These are phyloP conservation scores for Lytechinus variegatus DNA, from an alignment of 35 echinoderm and acorn worm genomes.

Conservation along the genomic window DNA sequence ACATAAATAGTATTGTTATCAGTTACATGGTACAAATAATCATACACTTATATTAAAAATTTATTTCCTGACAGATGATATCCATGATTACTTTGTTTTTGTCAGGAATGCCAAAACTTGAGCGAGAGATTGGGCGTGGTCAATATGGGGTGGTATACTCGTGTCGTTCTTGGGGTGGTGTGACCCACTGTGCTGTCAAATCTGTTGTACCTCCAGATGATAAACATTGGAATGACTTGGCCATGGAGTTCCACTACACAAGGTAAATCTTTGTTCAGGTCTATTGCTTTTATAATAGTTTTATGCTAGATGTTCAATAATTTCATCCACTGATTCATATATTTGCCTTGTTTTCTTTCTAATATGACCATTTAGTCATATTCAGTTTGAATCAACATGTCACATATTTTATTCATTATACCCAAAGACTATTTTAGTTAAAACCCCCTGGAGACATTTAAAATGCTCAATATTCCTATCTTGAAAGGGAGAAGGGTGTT, in stretches of 20 bases:
- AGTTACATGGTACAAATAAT: no score
- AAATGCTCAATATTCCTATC: background rate
- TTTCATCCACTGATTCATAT: background rate
- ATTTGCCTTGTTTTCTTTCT: background rate
- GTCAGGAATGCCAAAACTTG: conserved; percentile 88
- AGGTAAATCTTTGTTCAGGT: conserved; percentile 51
- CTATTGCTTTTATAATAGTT: background rate
- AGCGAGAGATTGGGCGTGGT: conserved; percentile 93
- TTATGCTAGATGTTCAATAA: background rate
- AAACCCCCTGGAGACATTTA: no score
- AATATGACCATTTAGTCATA: no score
- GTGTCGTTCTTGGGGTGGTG: conserved; percentile 84
- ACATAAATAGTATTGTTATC: no score
- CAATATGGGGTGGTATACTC: conserved; percentile 98
- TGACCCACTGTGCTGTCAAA: conserved; percentile 85
- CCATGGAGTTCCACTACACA: conserved; percentile 97
- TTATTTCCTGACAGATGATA: no score
- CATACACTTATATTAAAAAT: no score
- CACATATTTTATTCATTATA: no score
- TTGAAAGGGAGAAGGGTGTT: background rate
- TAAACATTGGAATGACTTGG: conserved; percentile 99
- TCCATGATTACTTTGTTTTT: no score
- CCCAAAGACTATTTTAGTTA: no score
- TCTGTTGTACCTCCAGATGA: conserved; percentile 98
- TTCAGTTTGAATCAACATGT: no score